Percentiles rank a stretch among this genome's conserved stretches.
Evolutionary conservation across 1,140 invertebrate genomes (phyloP).

Genomic region (Drosophila bocki): DNA sequence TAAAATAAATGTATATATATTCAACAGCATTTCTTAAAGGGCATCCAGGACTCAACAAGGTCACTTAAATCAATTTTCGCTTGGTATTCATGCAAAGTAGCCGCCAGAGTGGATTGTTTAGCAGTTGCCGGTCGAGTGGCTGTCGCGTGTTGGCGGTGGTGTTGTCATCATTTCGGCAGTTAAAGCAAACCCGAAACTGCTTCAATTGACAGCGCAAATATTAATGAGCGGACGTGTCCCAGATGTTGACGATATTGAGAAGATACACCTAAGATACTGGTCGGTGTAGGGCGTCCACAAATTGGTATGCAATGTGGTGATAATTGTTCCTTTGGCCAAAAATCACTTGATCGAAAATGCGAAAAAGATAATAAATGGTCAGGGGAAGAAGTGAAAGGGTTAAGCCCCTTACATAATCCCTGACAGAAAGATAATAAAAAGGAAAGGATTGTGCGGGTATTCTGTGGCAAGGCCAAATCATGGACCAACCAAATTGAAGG

Average conservation of each 20-base stretch:
- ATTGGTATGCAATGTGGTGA: conserved; percentile 43
- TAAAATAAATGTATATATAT: not conserved
- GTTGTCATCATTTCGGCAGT: conserved; percentile 48
- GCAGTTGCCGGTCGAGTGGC: conserved; percentile 24
- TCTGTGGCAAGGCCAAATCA: conserved; percentile 39
- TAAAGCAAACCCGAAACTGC: conserved; percentile 39
- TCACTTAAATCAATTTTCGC: not conserved
- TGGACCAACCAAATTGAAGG: conserved; percentile 20
- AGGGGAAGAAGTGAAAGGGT: conserved; percentile 26
- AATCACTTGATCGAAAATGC: conserved; percentile 49
- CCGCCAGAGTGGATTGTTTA: conserved; percentile 13
- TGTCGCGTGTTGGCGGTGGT: conserved; percentile 26
- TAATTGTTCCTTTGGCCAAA: conserved; percentile 50
- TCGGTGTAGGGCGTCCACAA: conserved; percentile 18
- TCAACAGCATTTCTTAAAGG: not conserved
- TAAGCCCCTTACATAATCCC: conserved; percentile 7
- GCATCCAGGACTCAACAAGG: not conserved
- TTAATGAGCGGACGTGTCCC: conserved; percentile 70
- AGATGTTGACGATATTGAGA: conserved; percentile 34
- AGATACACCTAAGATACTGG: not conserved
- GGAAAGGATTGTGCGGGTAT: not conserved
- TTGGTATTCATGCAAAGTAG: conserved; percentile 55
- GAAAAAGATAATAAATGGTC: conserved; percentile 37
- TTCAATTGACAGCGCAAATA: conserved; percentile 75
- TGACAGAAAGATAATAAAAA: not conserved